Evolutionary conservation across 1,140 invertebrate genomes (phyloP).

Genomic region (Neodiprion lecontei): DNA sequence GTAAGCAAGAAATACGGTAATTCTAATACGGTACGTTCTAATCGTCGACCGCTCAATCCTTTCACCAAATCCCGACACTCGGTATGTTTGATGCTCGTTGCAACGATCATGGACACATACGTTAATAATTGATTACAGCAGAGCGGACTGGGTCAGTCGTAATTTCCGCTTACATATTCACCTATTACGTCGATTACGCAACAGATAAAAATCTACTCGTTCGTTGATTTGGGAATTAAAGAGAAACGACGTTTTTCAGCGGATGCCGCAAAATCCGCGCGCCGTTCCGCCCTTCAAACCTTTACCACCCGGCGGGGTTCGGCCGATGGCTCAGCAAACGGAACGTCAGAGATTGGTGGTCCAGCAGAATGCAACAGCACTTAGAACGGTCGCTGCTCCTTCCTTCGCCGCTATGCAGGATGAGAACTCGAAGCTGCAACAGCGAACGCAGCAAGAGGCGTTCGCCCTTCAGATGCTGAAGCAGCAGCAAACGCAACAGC

Average conservation of each 20-base stretch:
- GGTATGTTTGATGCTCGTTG: no score
- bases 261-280: slow-evolving; percentile 25
- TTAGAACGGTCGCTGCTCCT: slow-evolving; percentile 48
- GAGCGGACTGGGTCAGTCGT: no score
- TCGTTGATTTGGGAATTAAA: slow-evolving; percentile 28
- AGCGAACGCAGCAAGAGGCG: slow-evolving; percentile 51
- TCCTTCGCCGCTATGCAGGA: slow-evolving; percentile 49
- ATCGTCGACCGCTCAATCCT: no score
- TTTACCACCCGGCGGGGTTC: slow-evolving; percentile 67
- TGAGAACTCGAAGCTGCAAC: slow-evolving; percentile 46
- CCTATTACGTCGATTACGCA: no score
- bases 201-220: no score
- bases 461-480: slow-evolving; percentile 32
- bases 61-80: no score
- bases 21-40: no score
- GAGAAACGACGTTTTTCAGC: slow-evolving; percentile 33
- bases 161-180: no score
- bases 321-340: slow-evolving; percentile 59
- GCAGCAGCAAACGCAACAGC: slow-evolving; percentile 49
- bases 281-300: slow-evolving; percentile 77
- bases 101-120: no score
- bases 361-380: slow-evolving; percentile 47
- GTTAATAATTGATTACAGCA: no score
- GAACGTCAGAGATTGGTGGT: slow-evolving; percentile 58
- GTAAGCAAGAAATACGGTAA: no score